These are phyloP conservation scores for Bryconaethiops microstoma DNA, from an alignment of 2,797 vertebrate species.

Conservation along the genomic window DNA sequence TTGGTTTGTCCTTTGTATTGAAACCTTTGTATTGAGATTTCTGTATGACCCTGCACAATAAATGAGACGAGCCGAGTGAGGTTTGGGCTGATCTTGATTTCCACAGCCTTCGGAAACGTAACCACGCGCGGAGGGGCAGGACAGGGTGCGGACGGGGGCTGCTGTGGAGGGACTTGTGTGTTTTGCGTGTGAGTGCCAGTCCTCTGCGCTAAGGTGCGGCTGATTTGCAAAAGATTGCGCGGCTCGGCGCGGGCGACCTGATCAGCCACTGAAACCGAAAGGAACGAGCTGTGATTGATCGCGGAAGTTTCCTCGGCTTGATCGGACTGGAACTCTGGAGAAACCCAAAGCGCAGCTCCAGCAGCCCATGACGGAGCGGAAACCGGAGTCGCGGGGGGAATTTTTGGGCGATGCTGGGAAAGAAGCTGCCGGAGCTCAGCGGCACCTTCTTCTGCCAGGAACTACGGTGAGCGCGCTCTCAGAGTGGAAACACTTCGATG, in stretches of 20 bases:
- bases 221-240: background rate
- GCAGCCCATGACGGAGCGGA: constrained; percentile 69
- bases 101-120: too few species aligned
- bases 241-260: background rate
- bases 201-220: background rate
- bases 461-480: constrained; percentile 18
- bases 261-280: constrained; percentile 70
- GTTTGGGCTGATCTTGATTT: background rate
- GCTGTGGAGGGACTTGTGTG: background rate
- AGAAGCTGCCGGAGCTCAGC: constrained; percentile 49
- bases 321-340: constrained; percentile 67
- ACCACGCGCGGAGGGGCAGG: too few species aligned
- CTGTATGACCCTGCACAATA: background rate
- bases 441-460: constrained; percentile 49
- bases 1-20: background rate
- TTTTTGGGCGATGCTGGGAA: constrained; percentile 63
- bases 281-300: constrained; percentile 67
- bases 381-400: constrained; percentile 61
- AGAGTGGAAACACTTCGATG: background rate
- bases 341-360: constrained; percentile 67
- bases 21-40: constrained; percentile 1
- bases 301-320: constrained; percentile 68
- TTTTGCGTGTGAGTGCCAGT: background rate
- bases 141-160: too few species aligned
- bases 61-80: background rate